Evolutionary conservation across 2,797 vertebrate genomes (phyloP), one percentile per base, ranked within the genome.

Genomic region (Hippopotamyrus pictus): DNA sequence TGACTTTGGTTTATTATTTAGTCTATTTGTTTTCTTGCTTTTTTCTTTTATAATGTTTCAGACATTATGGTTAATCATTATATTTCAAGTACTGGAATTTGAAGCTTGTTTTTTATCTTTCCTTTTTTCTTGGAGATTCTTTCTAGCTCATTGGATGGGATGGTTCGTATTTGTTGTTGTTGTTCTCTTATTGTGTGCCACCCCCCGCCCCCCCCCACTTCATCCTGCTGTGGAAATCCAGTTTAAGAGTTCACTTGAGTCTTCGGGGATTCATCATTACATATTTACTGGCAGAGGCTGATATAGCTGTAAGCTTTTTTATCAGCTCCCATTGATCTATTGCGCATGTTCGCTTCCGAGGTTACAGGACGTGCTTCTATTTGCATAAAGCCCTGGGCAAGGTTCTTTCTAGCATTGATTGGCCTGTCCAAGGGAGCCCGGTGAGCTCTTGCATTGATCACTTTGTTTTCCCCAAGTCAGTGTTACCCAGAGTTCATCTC

Each of bases 311-410:
- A 97, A 98, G 97, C 96, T 97, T 97, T 73, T 82, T 97, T 97
- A 95, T 96, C 95, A 96, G 93, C 94, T 96, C 94, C 96, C 97
- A 98, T 99, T 98, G 98, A 99, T 99, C 97, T 97, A 97, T 95
- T 97, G 97, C 97, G 97, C 97, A 98, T 98, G 97, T 98, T 97
- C 97, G 96, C 97, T 98, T 97, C 96, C 93, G 94, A 95, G 97
- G 96, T 98, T 99, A 96, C 96, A 94, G 96, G 96, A 98, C 95
- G 96, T 98, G 97, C 96, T 96, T 96, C 97, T 96, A 98, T 99
- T 99, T 99, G 97, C 98, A 99, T 99, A 99, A 98, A 96, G 98
- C 98, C 98, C 97, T 98, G 97, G 98, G 98, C 98, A 99, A 99
- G 98, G 98, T 99, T 99, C 97, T 98, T 99, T 98, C 96, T 97